Base-by-base conservation (phyloP, 2,797 vertebrate genomes). In the Siniperca undulata region DNA sequence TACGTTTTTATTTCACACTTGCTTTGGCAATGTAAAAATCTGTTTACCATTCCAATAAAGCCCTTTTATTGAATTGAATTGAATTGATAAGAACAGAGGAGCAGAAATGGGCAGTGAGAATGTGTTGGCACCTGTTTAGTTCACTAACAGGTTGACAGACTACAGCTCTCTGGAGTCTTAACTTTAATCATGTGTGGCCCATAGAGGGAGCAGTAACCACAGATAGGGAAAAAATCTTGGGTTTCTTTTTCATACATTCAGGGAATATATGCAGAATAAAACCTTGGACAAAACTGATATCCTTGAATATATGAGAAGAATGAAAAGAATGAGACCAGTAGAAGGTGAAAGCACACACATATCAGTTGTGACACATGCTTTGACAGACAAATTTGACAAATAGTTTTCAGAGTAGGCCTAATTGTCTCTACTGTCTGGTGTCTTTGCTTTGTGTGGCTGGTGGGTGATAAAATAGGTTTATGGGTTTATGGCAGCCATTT, bases 201-300 rank as follows among this genome's bases (percentile, higher is more conserved):
- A 0, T 53, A 78, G 85, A 53, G 78, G 68, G 83, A 46, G 82
- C 82, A 61, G 65, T 65, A 7, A 24, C 14, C 27, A 27, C 70
- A 30, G 12, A 52, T 4, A 16, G 50, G 46, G 16, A 4, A 5
- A 9, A 42, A 9, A 19, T 44, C n/a, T 1, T 0, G 27, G 24
- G 16, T 34, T 24, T 20, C 1, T 38, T 19, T 48, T 17, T 46
- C 22, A 46, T 48, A 68, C 4, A 14, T 22, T 48, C 30, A 30
- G 36, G 24, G 17, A 24, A 40, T 22, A 24, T 14, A 11, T 50
- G 30, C 12, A 53, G 50, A 64, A 17, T 20, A 17, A 52, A 44
- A 36, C 65, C 46, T 30, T 3, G 22, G 13, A n/a, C 12, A 4
- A 27, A 55, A 69, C 34, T 48, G 53, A 34, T 17, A 3, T n/a